Percentiles rank a stretch among this genome's conserved stretches.
Conservation (phyloP, 2,797 vertebrate species). For the Phylloscopus collybita region DNA sequence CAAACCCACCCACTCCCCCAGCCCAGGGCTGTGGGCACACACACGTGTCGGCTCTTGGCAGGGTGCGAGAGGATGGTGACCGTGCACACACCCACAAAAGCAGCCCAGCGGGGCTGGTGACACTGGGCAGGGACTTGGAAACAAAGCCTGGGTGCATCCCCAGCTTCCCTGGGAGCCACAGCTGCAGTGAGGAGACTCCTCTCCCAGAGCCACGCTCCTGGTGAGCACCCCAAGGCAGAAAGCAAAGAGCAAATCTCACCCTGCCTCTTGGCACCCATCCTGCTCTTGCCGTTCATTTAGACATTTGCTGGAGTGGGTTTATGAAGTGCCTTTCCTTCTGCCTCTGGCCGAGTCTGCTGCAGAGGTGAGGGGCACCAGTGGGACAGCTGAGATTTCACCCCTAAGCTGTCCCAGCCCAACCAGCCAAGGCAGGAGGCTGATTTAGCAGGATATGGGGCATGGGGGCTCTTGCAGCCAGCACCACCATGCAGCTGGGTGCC, state of each 20-base stretch:
- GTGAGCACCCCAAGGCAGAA: background rate
- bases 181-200: background rate
- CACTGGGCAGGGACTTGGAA: background rate
- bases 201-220: accelerated
- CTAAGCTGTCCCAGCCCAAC: background rate
- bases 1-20: background rate
- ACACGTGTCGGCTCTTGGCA: accelerated
- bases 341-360: background rate
- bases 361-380: background rate
- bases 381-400: background rate
- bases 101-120: accelerated
- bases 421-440: background rate
- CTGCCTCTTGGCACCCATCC: background rate
- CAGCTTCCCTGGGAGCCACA: background rate
- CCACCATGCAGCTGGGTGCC: background rate
- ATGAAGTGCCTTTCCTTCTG: background rate
- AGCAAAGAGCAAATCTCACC: background rate
- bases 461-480: background rate
- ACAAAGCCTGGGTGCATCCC: background rate
- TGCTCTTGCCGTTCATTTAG: background rate
- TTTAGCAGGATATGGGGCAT: accelerated
- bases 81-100: accelerated
- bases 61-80: accelerated
- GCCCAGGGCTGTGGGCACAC: background rate
- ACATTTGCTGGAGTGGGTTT: background rate